phyloP scores from a whole-genome alignment of 2,888 invertebrate species.

The Hipparchia semele region DNA sequence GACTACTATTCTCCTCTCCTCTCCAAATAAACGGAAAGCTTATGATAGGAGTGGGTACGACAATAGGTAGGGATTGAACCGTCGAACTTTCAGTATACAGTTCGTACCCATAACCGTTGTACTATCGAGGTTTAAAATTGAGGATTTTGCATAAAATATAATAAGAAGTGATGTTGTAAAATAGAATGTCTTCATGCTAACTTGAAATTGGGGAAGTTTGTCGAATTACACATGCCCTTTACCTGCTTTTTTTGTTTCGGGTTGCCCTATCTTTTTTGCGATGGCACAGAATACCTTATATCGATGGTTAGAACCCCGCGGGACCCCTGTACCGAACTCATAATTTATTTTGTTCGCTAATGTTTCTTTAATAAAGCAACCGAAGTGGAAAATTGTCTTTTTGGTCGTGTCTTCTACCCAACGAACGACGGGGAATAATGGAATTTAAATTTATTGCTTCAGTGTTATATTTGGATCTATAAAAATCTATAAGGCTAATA shows the following conservation, averaged over 20 bases:
- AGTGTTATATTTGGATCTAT: constrained; percentile 28
- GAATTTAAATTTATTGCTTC: constrained; percentile 39
- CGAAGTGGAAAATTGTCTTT: constrained; percentile 45
- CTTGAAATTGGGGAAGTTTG: not conserved
- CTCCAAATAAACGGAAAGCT: no score
- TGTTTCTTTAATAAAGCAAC: constrained; percentile 46
- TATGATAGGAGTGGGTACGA: no score
- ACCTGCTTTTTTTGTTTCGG: constrained; percentile 27
- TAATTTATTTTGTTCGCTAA: constrained; percentile 51
- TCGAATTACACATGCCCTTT: constrained; percentile 22
- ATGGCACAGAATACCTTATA: not conserved
- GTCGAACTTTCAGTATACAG: no score
- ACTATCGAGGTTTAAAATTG: no score
- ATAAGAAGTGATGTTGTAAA: not conserved
- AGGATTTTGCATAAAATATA: no score
- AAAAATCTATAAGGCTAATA: not conserved
- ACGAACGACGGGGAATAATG: constrained; percentile 32
- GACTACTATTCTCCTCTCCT: no score
- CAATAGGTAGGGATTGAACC: no score
- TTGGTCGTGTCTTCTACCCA: constrained; percentile 38
- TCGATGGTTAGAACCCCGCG: constrained; percentile 13
- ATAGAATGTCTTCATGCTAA: not conserved
- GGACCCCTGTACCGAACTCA: constrained; percentile 33
- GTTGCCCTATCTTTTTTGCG: constrained; percentile 21
- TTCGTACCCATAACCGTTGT: no score